Evolutionary conservation across 2,888 invertebrate genomes (phyloP).

Genomic region (Drosophila formosana): DNA sequence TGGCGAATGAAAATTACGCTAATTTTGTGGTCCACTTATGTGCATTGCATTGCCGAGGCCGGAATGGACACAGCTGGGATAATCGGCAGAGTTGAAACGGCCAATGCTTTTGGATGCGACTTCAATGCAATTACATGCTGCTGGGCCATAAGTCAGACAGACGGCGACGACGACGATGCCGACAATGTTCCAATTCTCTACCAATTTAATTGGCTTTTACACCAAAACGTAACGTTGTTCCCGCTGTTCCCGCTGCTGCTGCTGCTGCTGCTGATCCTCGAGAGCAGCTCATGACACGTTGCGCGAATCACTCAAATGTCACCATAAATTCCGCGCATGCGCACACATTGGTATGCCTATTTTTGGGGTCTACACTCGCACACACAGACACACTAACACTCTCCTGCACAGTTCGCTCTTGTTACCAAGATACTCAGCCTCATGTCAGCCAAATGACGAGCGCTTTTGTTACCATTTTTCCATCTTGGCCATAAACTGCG

Average conservation of each 20-base stretch:
- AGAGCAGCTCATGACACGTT: slow-evolving; percentile 70
- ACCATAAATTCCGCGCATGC: slow-evolving; percentile 82
- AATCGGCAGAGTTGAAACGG: slow-evolving; percentile 79
- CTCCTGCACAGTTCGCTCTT: slow-evolving; percentile 30
- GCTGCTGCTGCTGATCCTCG: slow-evolving; percentile 45
- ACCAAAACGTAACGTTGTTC: slow-evolving; percentile 44
- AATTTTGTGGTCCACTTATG: slow-evolving; percentile 73
- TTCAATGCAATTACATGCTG: slow-evolving; percentile 69
- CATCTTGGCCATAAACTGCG: slow-evolving; percentile 54
- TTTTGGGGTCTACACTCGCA: slow-evolving; percentile 60
- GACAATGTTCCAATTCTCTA: slow-evolving; percentile 74
- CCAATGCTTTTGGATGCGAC: slow-evolving; percentile 41
- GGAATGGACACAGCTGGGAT: slow-evolving; percentile 68
- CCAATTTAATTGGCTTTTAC: slow-evolving; percentile 77
- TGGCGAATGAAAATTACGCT: slow-evolving; percentile 77
- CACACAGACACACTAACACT: slow-evolving; percentile 15
- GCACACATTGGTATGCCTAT: slow-evolving; percentile 81
- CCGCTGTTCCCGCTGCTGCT: slow-evolving; percentile 15
- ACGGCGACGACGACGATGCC: slow-evolving; percentile 5
- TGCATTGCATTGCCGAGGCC: slow-evolving; percentile 55
- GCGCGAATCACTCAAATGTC: slow-evolving; percentile 81
- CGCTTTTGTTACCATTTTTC: slow-evolving; percentile 70
- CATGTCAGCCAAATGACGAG: slow-evolving; percentile 22
- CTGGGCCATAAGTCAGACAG: slow-evolving; percentile 59
- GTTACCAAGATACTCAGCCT: slow-evolving; percentile 45